Percentiles rank a stretch among this genome's conserved stretches.
Evolutionary conservation across 2,113 vertebrate species (phyloP).

Genomic region (Perca flavescens): DNA sequence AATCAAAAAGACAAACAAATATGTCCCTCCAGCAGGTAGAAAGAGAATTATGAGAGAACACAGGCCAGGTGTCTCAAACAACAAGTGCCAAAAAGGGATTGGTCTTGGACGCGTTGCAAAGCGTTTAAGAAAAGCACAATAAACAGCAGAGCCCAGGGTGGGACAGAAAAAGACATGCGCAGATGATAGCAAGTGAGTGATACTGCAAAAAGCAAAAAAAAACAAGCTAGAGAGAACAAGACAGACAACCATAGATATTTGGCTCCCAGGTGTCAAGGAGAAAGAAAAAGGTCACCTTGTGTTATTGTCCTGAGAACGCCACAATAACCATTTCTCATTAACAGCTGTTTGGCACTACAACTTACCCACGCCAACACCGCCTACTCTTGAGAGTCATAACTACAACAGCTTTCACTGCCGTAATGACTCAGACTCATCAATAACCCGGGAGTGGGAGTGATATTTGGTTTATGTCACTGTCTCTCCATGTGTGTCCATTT

Average conservation of each 20-base stretch:
- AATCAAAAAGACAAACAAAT: conserved; percentile 74
- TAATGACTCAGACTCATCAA: conserved; percentile 67
- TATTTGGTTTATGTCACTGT: conserved; percentile 51
- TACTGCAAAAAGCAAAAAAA: conserved; percentile 12
- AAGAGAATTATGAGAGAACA: conserved; percentile 55
- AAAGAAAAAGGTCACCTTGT: conserved; percentile 70
- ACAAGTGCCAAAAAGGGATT: conserved; percentile 62
- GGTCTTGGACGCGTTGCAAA: conserved; percentile 63
- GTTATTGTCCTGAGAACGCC: conserved; percentile 52
- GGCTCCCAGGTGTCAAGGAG: conserved; percentile 54
- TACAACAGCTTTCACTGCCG: conserved; percentile 61
- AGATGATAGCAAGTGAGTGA: conserved; percentile 25
- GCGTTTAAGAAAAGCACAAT: conserved; percentile 64
- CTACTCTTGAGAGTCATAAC: conserved; percentile 52
- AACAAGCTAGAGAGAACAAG: conserved; percentile 9
- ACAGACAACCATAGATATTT: conserved; percentile 23
- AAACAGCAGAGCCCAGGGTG: conserved; percentile 50
- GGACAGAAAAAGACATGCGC: conserved; percentile 38
- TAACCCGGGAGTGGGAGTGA: conserved; percentile 61
- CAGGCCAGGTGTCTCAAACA: conserved; percentile 71
- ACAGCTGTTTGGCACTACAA: conserved; percentile 59
- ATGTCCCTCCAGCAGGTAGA: conserved; percentile 64
- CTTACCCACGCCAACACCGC: conserved; percentile 62
- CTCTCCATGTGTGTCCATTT: conserved; percentile 42
- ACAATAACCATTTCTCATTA: conserved; percentile 61